Evolutionary conservation across 1,140 invertebrate species (phyloP).

Genomic region (Lordiphosa collinella): DNA sequence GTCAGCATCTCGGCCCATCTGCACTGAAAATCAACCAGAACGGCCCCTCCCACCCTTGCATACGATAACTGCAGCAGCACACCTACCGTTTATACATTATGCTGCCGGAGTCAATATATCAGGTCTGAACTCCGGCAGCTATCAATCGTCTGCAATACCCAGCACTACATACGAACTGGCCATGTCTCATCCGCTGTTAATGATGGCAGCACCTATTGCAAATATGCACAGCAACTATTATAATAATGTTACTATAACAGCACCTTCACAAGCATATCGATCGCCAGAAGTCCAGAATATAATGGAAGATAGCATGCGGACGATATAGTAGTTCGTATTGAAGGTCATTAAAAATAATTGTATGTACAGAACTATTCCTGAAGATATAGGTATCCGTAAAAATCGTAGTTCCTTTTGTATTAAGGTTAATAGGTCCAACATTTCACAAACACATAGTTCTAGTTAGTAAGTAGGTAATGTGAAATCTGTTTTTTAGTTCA

Average conservation of each 20-base stretch:
- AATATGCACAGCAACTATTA: conserved; percentile 58
- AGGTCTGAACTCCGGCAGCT: conserved; percentile 21
- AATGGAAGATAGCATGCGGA: conserved; percentile 68
- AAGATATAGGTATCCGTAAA: conserved; percentile 45
- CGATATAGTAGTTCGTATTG: conserved; percentile 36
- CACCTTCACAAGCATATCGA: conserved; percentile 56
- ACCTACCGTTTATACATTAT: conserved; percentile 65
- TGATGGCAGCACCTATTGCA: conserved; percentile 63
- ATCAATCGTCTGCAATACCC: conserved; percentile 38
- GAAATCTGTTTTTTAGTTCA: conserved; percentile 30
- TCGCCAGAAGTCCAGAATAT: conserved; percentile 59
- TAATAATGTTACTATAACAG: conserved; percentile 56
- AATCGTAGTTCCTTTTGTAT: conserved; percentile 60
- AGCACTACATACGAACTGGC: conserved; percentile 57
- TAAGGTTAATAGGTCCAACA: conserved; percentile 49
- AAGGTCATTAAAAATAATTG: not conserved
- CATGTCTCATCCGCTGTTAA: conserved; percentile 61
- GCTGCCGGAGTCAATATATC: conserved; percentile 52
- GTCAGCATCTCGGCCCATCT: conserved; percentile 24
- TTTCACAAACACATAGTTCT: conserved; percentile 15
- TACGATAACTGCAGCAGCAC: conserved; percentile 61
- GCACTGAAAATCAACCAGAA: conserved; percentile 41
- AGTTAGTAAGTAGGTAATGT: conserved; percentile 37
- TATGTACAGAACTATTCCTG: conserved; percentile 23
- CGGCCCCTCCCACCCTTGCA: conserved; percentile 63